Evolutionary conservation across 2,797 vertebrate species (phyloP), one percentile per base, ranked within the genome.

Genomic region (Rousettus madagascariensis): DNA sequence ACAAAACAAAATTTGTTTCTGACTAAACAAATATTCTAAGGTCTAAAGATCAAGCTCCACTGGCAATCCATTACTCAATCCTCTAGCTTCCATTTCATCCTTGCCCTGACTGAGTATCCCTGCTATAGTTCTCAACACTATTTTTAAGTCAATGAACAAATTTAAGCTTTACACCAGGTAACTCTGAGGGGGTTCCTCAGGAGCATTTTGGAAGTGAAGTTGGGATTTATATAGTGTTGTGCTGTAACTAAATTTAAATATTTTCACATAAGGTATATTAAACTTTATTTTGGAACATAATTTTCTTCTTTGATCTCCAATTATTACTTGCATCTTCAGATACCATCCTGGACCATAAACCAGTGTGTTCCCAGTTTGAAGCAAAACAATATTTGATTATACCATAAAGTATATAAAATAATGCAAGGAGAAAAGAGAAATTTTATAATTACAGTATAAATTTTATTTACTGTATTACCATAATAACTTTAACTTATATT

Each of bases 201-300:
- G 66, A 93, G 41, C 49, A 41, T 80, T 66, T 95, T 85, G 80
- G 20, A 88, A 92, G 36, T 84, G n/a, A 92, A 65, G 19, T 84
- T 78, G 51, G 1, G 1, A 61, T 49, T 93, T 90, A 86, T 33
- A 80, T 80, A 88, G 85, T 79, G 28, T 77, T 72, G 43, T 85
- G 55, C 66, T 86, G 26, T 59, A 89, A 83, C 15, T 46, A 71
- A 83, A 49, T n/a, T 53, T 30, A 77, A 65, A 15, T 16, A 68
- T 86, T 80, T 93, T 84, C 57, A 46, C 13, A 26, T 57, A 38
- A 15, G 13, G 87, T 93, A 17, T 53, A 19, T 69, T 46, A 38
- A 90, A 38, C 9, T 82, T 89, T 63, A 55, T 57, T 84, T 88
- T 91, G 22, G 15, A 69, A 43, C 24, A 53, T 33, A 78, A 36